Conservation (phyloP, 1,140 invertebrate species). For the Brachionus calyciflorus region DNA sequence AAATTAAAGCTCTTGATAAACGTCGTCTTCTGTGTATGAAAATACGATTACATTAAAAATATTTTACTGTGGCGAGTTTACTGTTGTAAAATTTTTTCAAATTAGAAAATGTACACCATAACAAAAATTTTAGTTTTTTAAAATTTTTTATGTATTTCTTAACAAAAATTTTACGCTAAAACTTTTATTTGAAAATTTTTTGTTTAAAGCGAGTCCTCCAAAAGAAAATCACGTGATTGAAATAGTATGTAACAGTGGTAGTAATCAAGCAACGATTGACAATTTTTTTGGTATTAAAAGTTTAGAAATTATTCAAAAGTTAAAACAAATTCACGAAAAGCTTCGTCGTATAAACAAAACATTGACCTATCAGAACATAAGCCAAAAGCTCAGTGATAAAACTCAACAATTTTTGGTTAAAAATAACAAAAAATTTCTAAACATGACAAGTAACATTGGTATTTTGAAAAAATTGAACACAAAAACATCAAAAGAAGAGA, state of each 20-base stretch:
- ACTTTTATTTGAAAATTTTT: not conserved
- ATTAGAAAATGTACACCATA: too few relatives aligned
- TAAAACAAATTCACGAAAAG: slow-evolving; percentile 46
- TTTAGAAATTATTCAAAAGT: slow-evolving; percentile 21
- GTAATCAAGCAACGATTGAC: not conserved
- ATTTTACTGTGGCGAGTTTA: too few relatives aligned
- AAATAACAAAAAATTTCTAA: slow-evolving; percentile 37
- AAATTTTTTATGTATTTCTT: too few relatives aligned
- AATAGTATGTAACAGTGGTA: slow-evolving; percentile 5
- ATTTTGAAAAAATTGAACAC: not conserved
- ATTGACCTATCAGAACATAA: not conserved
- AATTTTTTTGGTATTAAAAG: not conserved
- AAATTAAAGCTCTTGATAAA: too few relatives aligned
- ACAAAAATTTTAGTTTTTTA: too few relatives aligned
- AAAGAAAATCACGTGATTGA: slow-evolving; percentile 41
- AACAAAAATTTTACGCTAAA: too few relatives aligned
- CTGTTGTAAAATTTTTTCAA: too few relatives aligned
- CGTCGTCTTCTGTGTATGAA: too few relatives aligned
- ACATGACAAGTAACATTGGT: slow-evolving; percentile 16
- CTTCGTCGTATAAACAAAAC: slow-evolving; percentile 15
- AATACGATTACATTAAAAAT: too few relatives aligned
- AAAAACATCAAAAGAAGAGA: not conserved
- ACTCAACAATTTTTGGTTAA: slow-evolving; percentile 9
- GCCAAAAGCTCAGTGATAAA: not conserved
- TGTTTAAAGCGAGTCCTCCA: slow-evolving; percentile 7